phyloP scores from a whole-genome alignment of 2,113 vertebrate species.

The Notarius lentiginosus region DNA sequence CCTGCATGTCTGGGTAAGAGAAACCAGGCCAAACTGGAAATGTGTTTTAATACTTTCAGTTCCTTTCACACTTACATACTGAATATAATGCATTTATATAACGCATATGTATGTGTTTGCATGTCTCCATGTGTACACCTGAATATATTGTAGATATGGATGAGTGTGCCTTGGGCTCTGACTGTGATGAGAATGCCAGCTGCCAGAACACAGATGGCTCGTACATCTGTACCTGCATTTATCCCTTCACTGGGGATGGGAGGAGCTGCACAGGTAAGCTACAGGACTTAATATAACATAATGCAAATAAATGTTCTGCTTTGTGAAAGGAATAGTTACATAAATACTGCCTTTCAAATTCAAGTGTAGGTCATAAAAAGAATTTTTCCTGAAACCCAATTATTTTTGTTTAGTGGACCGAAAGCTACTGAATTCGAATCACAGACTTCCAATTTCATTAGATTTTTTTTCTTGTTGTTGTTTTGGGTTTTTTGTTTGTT shows the following conservation, averaged over 20 bases:
- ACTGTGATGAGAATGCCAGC: constrained; percentile 83
- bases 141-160: constrained; percentile 81
- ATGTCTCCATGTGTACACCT: neutral
- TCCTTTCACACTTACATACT: neutral
- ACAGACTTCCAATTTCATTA: too few relatives aligned
- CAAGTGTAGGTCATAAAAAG: too few relatives aligned
- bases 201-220: constrained; percentile 93
- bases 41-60: neutral
- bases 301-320: neutral
- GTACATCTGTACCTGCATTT: constrained; percentile 84
- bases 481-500: too few relatives aligned
- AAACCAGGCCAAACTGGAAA: neutral
- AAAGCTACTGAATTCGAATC: too few relatives aligned
- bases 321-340: neutral
- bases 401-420: too few relatives aligned
- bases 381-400: too few relatives aligned
- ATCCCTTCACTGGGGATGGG: constrained; percentile 87
- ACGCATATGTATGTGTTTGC: neutral
- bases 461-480: too few relatives aligned
- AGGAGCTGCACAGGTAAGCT: constrained; percentile 89
- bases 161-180: constrained; percentile 92
- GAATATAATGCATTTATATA: neutral
- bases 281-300: neutral
- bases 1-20: constrained; percentile 88
- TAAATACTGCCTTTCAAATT: too few relatives aligned